These are phyloP conservation scores for Chironomus riparius DNA, from an alignment of 2,888 invertebrate species.

Conservation along the genomic window DNA sequence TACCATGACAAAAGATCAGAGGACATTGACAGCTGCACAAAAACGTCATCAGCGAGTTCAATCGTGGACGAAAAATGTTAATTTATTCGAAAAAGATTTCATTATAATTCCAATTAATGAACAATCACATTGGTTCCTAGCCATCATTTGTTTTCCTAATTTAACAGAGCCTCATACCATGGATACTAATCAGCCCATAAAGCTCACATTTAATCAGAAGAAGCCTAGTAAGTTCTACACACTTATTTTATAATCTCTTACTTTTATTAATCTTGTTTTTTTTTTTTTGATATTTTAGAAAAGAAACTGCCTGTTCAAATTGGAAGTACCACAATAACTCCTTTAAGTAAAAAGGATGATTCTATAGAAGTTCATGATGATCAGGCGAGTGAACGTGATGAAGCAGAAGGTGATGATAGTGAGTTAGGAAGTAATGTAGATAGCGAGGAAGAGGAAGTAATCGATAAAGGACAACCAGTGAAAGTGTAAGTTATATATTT, in stretches of 20 bases:
- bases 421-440: conserved; percentile 49
- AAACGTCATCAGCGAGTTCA: conserved; percentile 84
- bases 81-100: conserved; percentile 94
- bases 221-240: conserved; percentile 40
- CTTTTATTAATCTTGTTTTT: neutral
- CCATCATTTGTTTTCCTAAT: conserved; percentile 90
- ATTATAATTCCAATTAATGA: conserved; percentile 96
- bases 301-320: conserved; percentile 46
- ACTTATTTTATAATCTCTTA: neutral
- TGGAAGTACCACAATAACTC: conserved; percentile 58
- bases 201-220: conserved; percentile 36
- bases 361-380: conserved; percentile 61
- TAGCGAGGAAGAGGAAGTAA: conserved; percentile 37
- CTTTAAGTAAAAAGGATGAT: conserved; percentile 47
- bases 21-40: conserved; percentile 60
- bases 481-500: conserved; percentile 50
- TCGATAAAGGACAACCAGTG: conserved; percentile 45
- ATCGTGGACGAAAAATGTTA: conserved; percentile 94
- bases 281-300: conserved; percentile 34
- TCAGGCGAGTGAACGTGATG: conserved; percentile 61
- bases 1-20: conserved; percentile 61
- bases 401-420: conserved; percentile 73
- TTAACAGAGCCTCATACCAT: conserved; percentile 61
- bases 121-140: conserved; percentile 96
- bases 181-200: conserved; percentile 53